A percentile compares a stretch with the other conserved stretches of the same genome.
phyloP scores from a whole-genome alignment of 1,140 invertebrate genomes.

The Polypedilum pembai region DNA sequence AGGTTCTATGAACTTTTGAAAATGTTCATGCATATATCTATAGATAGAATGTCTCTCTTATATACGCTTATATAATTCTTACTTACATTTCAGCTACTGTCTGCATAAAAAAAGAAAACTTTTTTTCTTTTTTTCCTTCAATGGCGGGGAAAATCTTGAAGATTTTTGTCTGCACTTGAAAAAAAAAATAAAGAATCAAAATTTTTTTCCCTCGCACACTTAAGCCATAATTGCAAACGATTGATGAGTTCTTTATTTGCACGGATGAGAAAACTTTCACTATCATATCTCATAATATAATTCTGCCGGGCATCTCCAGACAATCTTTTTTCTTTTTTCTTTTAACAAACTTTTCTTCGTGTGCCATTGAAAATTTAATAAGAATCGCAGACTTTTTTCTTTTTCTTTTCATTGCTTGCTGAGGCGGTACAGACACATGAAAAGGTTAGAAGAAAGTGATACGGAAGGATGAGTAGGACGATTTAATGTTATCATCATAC shows the following conservation, averaged over 20 bases:
- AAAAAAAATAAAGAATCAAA: too few species aligned
- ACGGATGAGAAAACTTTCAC: not conserved
- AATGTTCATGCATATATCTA: too few species aligned
- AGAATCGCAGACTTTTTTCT: not conserved
- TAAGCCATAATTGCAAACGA: too few species aligned
- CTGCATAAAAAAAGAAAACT: too few species aligned
- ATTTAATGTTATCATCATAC: not conserved
- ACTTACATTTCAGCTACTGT: too few species aligned
- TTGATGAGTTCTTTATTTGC: not conserved
- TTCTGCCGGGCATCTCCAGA: conserved; percentile 15
- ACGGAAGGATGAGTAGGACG: not conserved
- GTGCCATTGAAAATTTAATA: conserved; percentile 14
- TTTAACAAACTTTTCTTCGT: not conserved
- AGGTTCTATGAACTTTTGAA: too few species aligned
- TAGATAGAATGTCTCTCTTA: too few species aligned
- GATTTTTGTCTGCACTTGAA: too few species aligned
- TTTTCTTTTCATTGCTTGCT: not conserved
- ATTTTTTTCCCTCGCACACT: too few species aligned
- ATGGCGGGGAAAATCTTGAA: too few species aligned
- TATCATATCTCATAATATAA: conserved; percentile 6
- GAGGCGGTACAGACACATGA: not conserved
- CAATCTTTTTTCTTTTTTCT: not conserved
- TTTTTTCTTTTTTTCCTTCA: too few species aligned
- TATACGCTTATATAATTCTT: too few species aligned
- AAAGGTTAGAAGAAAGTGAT: not conserved